Percentiles rank a stretch among this genome's conserved stretches.
Conservation (phyloP, 2,888 invertebrate species). For the Caenorhabditis zanzibari region DNA sequence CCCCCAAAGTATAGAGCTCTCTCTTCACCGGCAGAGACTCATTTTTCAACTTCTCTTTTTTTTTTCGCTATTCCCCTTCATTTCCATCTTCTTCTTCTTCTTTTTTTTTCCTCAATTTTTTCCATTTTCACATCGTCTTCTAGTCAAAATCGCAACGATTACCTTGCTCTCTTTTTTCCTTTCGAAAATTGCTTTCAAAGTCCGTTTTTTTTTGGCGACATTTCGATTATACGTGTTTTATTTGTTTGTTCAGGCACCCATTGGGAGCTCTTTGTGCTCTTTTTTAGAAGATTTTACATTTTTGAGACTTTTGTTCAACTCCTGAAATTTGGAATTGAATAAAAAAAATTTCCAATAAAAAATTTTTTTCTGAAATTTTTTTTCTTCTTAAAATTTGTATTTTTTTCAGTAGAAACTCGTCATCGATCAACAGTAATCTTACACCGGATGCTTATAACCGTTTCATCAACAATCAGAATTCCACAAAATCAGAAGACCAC, state of each 20-base stretch:
- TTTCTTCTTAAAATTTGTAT: background rate
- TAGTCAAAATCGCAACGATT: constrained; percentile 1
- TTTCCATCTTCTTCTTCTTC: background rate
- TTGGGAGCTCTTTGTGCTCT: background rate
- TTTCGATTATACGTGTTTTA: constrained; percentile 9
- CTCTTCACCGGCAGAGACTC: background rate
- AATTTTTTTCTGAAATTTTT: too few species aligned
- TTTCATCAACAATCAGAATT: background rate
- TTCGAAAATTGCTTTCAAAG: background rate
- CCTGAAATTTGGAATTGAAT: too few species aligned
- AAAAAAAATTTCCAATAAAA: too few species aligned
- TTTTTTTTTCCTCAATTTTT: background rate
- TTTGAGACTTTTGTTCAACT: background rate
- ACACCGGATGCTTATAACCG: constrained; percentile 23
- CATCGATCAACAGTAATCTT: constrained; percentile 3
- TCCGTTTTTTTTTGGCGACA: constrained; percentile 7
- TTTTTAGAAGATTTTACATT: constrained; percentile 1
- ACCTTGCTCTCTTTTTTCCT: background rate
- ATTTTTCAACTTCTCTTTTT: constrained; percentile 31
- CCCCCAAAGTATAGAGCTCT: background rate
- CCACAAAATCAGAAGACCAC: background rate
- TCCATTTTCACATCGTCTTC: background rate
- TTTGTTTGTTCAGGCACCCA: constrained; percentile 44
- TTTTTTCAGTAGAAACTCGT: constrained; percentile 11
- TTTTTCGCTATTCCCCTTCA: background rate